Evolutionary conservation across 2,888 invertebrate genomes (phyloP).

Genomic region (Pyralis farinalis): DNA sequence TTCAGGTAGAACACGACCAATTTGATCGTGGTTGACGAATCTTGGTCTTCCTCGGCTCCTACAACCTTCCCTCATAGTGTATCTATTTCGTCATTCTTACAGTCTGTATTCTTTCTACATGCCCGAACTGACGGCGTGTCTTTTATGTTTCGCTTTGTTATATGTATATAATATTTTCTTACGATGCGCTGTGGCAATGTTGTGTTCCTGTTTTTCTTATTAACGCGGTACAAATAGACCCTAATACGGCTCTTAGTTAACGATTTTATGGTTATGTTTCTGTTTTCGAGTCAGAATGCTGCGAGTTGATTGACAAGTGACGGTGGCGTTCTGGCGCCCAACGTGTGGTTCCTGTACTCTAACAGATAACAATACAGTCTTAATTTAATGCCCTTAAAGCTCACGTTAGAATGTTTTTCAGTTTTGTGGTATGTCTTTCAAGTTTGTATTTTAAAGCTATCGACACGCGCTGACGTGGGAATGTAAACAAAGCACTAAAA

Average conservation of each 20-base stretch:
- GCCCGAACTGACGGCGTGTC: no score
- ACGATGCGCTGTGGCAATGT: no score
- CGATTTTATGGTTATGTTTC: slow-evolving; percentile 19
- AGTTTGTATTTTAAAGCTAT: slow-evolving; percentile 41
- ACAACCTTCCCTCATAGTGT: no score
- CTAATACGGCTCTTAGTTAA: slow-evolving; percentile 14
- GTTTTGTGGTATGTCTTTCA: slow-evolving; percentile 20
- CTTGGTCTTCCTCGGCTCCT: no score
- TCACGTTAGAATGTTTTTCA: slow-evolving; percentile 19
- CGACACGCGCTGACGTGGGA: slow-evolving; percentile 68
- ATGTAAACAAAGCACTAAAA: slow-evolving; percentile 60
- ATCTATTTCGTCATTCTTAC: no score
- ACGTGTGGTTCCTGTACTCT: slow-evolving; percentile 15
- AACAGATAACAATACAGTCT: neutral
- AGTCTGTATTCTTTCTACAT: no score
- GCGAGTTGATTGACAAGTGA: slow-evolving; percentile 53
- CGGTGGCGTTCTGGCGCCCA: slow-evolving; percentile 26
- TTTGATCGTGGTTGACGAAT: no score
- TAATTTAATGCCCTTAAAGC: slow-evolving; percentile 25
- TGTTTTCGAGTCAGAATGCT: slow-evolving; percentile 35
- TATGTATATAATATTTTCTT: no score
- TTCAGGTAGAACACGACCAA: no score
- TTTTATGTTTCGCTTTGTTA: no score
- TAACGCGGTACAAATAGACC: slow-evolving; percentile 3
- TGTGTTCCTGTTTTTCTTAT: slow-evolving; percentile 1